Evolutionary conservation across 2,113 vertebrate species (phyloP).

Genomic region (Camelus dromedarius): DNA sequence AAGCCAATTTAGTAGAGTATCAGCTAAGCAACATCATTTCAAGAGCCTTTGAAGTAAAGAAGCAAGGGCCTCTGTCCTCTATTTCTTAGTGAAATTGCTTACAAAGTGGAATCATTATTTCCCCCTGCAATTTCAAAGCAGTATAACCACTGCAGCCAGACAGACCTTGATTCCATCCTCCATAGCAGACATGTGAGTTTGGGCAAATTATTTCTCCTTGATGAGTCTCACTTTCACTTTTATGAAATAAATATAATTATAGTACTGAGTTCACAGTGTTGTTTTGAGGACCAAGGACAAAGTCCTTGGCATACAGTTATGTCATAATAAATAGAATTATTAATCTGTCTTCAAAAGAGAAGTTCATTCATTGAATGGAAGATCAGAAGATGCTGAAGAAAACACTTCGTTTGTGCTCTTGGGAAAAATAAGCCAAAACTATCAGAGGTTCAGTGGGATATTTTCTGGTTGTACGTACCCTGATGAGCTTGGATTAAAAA

Average conservation of each 20-base stretch:
- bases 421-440: slow-evolving; percentile 21
- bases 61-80: slow-evolving; percentile 20
- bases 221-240: not conserved
- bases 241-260: slow-evolving; percentile 41
- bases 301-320: not conserved
- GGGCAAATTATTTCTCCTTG: not conserved
- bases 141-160: not conserved
- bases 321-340: slow-evolving; percentile 38
- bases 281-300: not conserved
- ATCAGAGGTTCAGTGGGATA: not conserved
- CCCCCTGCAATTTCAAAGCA: slow-evolving; percentile 12
- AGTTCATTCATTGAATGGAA: not conserved
- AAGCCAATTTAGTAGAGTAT: slow-evolving; percentile 75
- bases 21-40: slow-evolving; percentile 60
- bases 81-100: slow-evolving; percentile 75
- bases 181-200: not conserved
- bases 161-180: not conserved
- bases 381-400: not conserved
- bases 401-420: not conserved
- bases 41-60: slow-evolving; percentile 77
- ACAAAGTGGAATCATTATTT: slow-evolving; percentile 46
- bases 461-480: not conserved
- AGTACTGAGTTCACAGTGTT: not conserved
- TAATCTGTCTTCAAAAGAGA: slow-evolving; percentile 21
- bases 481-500: not conserved